Base-by-base conservation (phyloP, 2,888 invertebrate genomes). In the Synergus japonicus region DNA sequence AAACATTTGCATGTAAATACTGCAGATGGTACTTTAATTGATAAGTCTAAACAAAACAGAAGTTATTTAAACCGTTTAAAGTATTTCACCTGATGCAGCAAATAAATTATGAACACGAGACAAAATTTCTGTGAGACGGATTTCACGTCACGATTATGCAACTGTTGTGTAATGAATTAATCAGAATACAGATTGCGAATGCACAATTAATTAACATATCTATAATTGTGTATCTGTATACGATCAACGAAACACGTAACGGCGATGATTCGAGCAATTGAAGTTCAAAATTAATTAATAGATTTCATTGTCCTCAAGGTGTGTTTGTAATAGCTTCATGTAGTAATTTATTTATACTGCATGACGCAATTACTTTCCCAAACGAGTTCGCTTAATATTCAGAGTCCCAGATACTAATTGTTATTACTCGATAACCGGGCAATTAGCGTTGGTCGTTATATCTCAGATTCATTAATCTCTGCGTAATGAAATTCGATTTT, bases 331-430 rank as follows among this genome's bases (percentile, higher is more conserved):
- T 69, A 44, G 22, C 49, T 69, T 3, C 9, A 69, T 29, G 69
- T 29, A 49, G 15, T 46, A 69, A 69, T 49, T 69, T 49, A 69
- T 29, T 49, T 49, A 29, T 29, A 86, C 87, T 84, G 88, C 85
- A 64, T 76, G 77, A 79, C 49, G 76, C 58, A 63, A 58, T 66
- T n/a, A 41, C 76, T 77, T 79, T 66, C 64, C 49, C 76, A 79
- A 78, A 69, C 78, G 64, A 76, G 80, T 65, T 80, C 78, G 78
- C 82, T 84, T 82, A 81, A 80, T 81, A 82, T 83, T 83, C 81
- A 79, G 81, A 82, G 79, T 79, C 76, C 73, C 78, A 78, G 80
- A 79, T 79, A 76, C 77, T 82, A 80, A 84, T 84, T 84, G 82
- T 80, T 79, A 81, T 82, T 81, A 69, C 81, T 76, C 46, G 81